These are phyloP conservation scores for Ophiothrix spiculata DNA, from an alignment of 35 echinoderm and acorn worm species.

Conservation along the genomic window DNA sequence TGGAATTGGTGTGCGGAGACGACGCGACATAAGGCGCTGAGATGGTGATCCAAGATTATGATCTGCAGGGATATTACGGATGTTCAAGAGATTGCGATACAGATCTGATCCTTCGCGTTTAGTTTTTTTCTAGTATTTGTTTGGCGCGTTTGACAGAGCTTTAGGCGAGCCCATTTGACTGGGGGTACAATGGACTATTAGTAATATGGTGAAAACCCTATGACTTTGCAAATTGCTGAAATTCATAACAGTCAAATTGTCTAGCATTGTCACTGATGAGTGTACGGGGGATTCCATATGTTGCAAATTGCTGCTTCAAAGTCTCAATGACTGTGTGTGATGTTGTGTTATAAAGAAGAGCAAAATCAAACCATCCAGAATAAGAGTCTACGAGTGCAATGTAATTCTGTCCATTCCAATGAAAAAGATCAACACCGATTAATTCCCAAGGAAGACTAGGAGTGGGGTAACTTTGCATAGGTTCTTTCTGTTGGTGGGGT, in stretches of 20 bases:
- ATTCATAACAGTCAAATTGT: constrained; percentile 48
- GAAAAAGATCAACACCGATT: constrained; percentile 51
- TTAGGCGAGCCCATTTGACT: constrained; percentile 54
- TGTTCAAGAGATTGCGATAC: constrained; percentile 47
- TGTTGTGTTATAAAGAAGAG: constrained; percentile 21
- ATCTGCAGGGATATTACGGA: no score
- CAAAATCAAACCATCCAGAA: constrained; percentile 53
- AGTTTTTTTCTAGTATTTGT: constrained; percentile 27
- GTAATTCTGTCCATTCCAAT: constrained; percentile 42
- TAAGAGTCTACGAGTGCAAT: constrained; percentile 48
- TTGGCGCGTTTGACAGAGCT: constrained; percentile 41
- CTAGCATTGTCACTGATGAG: constrained; percentile 56
- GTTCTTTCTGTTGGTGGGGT: constrained; percentile 45
- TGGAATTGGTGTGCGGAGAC: constrained; percentile 28
- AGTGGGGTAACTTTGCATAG: constrained; percentile 11
- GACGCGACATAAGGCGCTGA: no score
- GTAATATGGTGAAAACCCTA: constrained; percentile 60
- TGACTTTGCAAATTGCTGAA: constrained; percentile 44
- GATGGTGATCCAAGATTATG: constrained; percentile 28
- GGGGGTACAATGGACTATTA: constrained; percentile 41
- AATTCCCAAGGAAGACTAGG: constrained; percentile 35
- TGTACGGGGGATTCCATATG: constrained; percentile 40
- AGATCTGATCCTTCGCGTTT: constrained; percentile 36
- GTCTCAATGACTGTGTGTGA: constrained; percentile 19
- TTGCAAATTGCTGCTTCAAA: no score